Evolutionary conservation across 2,888 invertebrate genomes (phyloP), one percentile per base, ranked within the genome.

Genomic region (Tetrapedia diversipes): DNA sequence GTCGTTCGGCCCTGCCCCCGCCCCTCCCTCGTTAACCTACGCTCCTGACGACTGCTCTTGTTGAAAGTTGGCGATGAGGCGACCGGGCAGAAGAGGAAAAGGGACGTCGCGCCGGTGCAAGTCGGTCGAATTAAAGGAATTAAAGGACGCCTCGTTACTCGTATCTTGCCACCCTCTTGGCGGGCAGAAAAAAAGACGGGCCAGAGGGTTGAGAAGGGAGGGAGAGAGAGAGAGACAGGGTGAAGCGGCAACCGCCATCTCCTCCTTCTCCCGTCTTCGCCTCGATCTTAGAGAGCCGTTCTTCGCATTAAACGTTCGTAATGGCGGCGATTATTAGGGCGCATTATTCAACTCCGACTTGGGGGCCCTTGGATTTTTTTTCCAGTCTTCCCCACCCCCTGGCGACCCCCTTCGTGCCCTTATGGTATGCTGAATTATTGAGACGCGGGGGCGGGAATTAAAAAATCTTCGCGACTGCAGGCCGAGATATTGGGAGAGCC

Each of bases 101-200:
- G 59, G 61, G 70, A 56, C 69, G 73, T 73, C 79, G 84, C 79
- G n/a, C n/a, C n/a, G n/a, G n/a, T 83, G 85, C 84, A 77, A 83
- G 81, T 86, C 84, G 87, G 86, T 85, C 85, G 89, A 88, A 89
- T 89, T 89, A 88, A 89, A 89, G 86, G 87, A 89, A 89, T 89
- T 89, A 89, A 89, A 88, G 87, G 84, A 86, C 86, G 87, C 87
- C 88, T 88, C 89, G 89, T 89, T 89, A 87, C 87, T 88, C 86
- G 86, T 86, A 86, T 88, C 87, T 69, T 64, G 79, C 64, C 67
- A 41, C 56, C 71, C 72, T 61, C 66, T 71, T 43, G 27, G 54
- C 59, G 29, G 63, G 39, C 27, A 51, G 60, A 68, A 65, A 43
- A 57, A 64, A 74, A 60, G 60, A 34, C 24, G 37, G 27, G 19